Percentiles rank a stretch among this genome's conserved stretches.
phyloP scores from a whole-genome alignment of 2,888 invertebrate species.

The Nomada flava region DNA sequence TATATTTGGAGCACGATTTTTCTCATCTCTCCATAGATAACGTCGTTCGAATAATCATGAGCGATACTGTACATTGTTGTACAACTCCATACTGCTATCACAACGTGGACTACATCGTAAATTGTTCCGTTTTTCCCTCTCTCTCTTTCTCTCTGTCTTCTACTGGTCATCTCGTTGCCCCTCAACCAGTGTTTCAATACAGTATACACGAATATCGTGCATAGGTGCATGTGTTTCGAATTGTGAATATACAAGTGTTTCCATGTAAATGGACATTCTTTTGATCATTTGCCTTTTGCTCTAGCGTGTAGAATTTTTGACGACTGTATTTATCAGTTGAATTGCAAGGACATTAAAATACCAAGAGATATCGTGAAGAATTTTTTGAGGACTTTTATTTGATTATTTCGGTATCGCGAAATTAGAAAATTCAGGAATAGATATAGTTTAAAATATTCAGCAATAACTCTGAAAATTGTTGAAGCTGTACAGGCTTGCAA shows the following conservation, averaged over 20 bases:
- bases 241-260: neutral
- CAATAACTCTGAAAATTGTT: neutral
- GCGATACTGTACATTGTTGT: neutral
- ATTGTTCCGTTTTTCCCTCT: slow-evolving; percentile 21
- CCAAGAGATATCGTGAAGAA: no score
- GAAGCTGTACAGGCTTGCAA: neutral
- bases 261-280: slow-evolving; percentile 1
- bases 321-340: no score
- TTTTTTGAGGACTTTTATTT: no score
- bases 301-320: no score
- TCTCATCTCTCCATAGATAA: neutral
- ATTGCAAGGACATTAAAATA: no score
- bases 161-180: neutral
- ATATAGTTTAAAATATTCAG: no score
- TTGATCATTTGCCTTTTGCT: neutral
- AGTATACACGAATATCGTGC: slow-evolving; percentile 7
- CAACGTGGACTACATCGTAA: slow-evolving; percentile 12
- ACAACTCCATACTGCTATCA: slow-evolving; percentile 3
- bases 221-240: slow-evolving; percentile 12
- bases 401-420: no score
- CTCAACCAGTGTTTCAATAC: slow-evolving; percentile 17
- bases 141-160: neutral
- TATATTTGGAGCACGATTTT: neutral
- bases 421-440: no score
- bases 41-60: slow-evolving; percentile 2